phyloP scores from a whole-genome alignment of 2,113 vertebrate species.

The Ginglymostoma cirratum region DNA sequence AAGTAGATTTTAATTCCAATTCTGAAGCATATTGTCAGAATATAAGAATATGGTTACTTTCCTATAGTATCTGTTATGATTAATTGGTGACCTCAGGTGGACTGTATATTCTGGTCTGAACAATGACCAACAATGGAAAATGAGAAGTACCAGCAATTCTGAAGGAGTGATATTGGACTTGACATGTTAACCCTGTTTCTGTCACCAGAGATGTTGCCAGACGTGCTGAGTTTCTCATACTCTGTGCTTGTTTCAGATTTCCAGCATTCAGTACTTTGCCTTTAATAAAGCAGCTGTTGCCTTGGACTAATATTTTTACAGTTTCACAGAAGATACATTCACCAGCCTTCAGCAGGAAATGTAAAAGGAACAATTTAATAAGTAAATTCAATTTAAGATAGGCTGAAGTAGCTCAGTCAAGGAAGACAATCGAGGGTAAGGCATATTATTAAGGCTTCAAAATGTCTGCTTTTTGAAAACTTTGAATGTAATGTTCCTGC shows the following conservation, averaged over 20 bases:
- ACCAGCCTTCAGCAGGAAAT: neutral
- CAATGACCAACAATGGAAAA: neutral
- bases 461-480: neutral
- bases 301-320: neutral
- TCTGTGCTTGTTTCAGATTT: no score
- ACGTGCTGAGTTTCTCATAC: no score
- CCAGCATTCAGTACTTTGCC: no score
- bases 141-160: neutral
- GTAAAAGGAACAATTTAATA: neutral
- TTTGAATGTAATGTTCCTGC: neutral
- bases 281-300: neutral
- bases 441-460: neutral
- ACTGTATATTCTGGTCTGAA: neutral
- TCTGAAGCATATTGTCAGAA: neutral
- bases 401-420: neutral
- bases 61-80: neutral
- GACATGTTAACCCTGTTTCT: no score
- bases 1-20: neutral
- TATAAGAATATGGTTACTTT: neutral
- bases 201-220: no score
- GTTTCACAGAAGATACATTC: neutral
- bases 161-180: no score
- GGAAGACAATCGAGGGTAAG: neutral
- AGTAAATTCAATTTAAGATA: neutral
- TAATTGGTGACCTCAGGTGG: neutral